Percentiles rank a stretch among this genome's conserved stretches.
Evolutionary conservation across 2,113 vertebrate species (phyloP).

Genomic region (Procapra przewalskii): DNA sequence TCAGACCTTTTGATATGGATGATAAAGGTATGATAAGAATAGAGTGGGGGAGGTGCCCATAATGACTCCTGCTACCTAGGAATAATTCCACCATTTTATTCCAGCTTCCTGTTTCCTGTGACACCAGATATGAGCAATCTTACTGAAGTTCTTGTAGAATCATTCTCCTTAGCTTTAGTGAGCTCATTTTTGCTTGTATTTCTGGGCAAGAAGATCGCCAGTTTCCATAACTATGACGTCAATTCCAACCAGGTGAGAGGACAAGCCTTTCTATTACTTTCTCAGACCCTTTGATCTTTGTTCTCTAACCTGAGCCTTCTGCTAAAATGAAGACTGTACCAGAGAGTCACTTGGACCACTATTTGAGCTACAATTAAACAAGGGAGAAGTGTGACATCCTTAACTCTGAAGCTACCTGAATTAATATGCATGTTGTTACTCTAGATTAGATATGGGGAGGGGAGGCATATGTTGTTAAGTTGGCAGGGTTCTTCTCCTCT

Average conservation of each 20-base stretch:
- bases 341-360: background rate
- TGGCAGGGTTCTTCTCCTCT: background rate
- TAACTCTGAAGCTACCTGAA: background rate
- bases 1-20: background rate
- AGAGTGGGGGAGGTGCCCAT: background rate
- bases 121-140: conserved; percentile 51
- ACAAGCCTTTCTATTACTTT: background rate
- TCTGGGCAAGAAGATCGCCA: conserved; percentile 73
- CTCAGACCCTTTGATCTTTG: background rate
- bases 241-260: conserved; percentile 78
- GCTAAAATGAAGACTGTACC: background rate
- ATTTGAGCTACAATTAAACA: background rate
- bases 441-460: background rate
- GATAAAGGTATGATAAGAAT: background rate
- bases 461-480: background rate
- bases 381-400: background rate
- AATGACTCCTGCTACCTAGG: background rate
- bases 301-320: background rate
- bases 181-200: conserved; percentile 77
- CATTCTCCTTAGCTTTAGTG: conserved; percentile 74
- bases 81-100: conserved; percentile 55
- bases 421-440: background rate
- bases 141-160: conserved; percentile 51
- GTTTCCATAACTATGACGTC: conserved; percentile 68
- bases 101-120: conserved; percentile 72